phyloP scores from a whole-genome alignment of 64 coral and sea anemone species.

The Orbicella faveolata region DNA sequence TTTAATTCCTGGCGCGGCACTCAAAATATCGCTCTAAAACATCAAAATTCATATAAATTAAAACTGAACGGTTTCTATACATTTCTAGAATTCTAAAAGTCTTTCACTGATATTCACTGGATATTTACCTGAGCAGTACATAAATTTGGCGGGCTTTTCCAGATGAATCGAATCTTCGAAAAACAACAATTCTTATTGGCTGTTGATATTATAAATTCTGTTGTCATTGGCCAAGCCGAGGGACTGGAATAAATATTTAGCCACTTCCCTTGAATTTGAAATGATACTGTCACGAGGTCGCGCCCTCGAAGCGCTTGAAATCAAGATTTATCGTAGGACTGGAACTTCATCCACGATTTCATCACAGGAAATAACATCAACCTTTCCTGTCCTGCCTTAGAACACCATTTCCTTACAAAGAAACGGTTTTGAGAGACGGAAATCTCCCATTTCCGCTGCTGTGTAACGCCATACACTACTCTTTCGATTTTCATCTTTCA shows the following conservation, averaged over 20 bases:
- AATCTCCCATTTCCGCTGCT: background rate
- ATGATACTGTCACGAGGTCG: background rate
- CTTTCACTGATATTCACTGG: too few relatives aligned
- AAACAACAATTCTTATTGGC: slow-evolving; percentile 21
- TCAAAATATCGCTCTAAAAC: too few relatives aligned
- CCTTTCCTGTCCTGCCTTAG: background rate
- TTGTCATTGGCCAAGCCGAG: slow-evolving; percentile 2
- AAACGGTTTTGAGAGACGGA: background rate
- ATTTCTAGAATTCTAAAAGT: too few relatives aligned
- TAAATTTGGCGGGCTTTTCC: slow-evolving; percentile 35
- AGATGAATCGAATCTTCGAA: background rate
- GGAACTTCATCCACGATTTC: background rate
- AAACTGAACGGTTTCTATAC: too few relatives aligned
- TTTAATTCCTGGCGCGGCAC: too few relatives aligned
- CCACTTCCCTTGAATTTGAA: background rate
- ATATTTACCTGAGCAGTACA: background rate
- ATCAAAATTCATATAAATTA: too few relatives aligned
- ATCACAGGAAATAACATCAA: background rate
- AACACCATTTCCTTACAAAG: background rate
- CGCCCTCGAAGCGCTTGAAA: background rate
- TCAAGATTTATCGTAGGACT: background rate
- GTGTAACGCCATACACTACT: background rate
- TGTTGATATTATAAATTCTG: background rate
- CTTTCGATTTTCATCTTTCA: background rate
- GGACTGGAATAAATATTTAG: background rate